phyloP scores from a whole-genome alignment of 1,140 invertebrate species.

The Hestina assimilis region DNA sequence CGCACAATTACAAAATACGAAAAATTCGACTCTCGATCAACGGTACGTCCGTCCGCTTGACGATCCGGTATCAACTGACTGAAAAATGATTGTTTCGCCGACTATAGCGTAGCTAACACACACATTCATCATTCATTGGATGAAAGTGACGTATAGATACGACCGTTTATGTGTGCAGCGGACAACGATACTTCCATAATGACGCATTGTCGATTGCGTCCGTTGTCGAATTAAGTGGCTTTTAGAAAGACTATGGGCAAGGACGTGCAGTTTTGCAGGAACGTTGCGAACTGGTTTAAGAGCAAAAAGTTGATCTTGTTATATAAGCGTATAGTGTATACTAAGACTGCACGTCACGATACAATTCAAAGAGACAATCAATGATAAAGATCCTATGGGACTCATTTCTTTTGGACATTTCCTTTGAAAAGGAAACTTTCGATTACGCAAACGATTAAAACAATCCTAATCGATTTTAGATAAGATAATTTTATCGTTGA shows the following conservation, averaged over 20 bases:
- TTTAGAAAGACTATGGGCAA: slow-evolving; percentile 34
- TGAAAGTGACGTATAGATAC: slow-evolving; percentile 42
- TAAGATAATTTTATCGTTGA: slow-evolving; percentile 13
- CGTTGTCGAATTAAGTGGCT: slow-evolving; percentile 37
- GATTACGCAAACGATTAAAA: slow-evolving; percentile 13
- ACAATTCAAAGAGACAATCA: too few relatives aligned
- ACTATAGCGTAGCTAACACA: slow-evolving; percentile 32
- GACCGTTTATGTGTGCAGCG: slow-evolving; percentile 30
- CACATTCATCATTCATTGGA: slow-evolving; percentile 30
- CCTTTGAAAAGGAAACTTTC: slow-evolving; percentile 8
- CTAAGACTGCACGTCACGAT: too few relatives aligned
- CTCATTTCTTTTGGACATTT: not conserved
- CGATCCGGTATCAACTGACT: slow-evolving; percentile 58
- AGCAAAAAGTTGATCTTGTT: not conserved
- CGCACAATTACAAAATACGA: slow-evolving; percentile 36
- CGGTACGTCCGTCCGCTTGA: slow-evolving; percentile 41
- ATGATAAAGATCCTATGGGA: too few relatives aligned
- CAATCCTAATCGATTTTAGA: slow-evolving; percentile 13
- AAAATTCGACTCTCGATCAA: slow-evolving; percentile 18
- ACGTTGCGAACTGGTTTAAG: not conserved
- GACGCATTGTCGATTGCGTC: slow-evolving; percentile 46
- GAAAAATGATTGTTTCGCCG: slow-evolving; percentile 45
- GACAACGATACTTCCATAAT: slow-evolving; percentile 33
- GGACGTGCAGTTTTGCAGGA: slow-evolving; percentile 14
- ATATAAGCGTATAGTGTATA: too few relatives aligned